phyloP scores from a whole-genome alignment of 2,888 invertebrate species.

The Cosmopolites sordidus region DNA sequence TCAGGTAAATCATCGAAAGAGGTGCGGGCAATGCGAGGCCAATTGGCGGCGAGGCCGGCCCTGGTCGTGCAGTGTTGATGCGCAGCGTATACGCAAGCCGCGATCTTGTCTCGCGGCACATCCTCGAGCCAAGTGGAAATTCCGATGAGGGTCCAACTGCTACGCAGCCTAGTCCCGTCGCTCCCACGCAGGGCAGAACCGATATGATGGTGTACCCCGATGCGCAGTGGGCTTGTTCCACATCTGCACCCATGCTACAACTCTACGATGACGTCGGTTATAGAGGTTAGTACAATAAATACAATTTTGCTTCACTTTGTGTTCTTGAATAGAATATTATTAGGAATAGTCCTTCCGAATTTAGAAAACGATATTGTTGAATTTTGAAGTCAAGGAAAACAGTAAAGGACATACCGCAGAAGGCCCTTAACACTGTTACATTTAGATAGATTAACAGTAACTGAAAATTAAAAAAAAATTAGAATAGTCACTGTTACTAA shows the following conservation, averaged over 20 bases:
- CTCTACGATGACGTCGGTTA: constrained; percentile 62
- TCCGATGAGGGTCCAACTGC: constrained; percentile 36
- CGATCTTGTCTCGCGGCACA: constrained; percentile 44
- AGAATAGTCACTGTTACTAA: no score
- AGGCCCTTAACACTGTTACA: no score
- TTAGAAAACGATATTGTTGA: no score
- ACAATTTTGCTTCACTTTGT: no score
- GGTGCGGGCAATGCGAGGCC: constrained; percentile 12
- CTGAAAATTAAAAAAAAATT: no score
- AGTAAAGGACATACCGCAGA: no score
- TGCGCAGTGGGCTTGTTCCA: constrained; percentile 54
- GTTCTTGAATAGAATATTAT: no score
- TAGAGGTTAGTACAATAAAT: constrained; percentile 57
- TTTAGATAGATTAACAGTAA: no score
- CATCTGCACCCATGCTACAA: constrained; percentile 58
- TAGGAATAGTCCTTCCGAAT: no score
- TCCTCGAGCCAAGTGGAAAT: constrained; percentile 39
- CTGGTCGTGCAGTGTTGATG: constrained; percentile 35
- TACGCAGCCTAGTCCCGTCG: constrained; percentile 35
- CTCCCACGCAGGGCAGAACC: constrained; percentile 24
- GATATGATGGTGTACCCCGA: constrained; percentile 60
- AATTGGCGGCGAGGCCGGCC: constrained; percentile 14
- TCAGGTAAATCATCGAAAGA: not conserved
- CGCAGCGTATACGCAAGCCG: constrained; percentile 45
- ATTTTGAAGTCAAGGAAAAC: no score